Base-by-base conservation (phyloP, 2,888 invertebrate species). In the Drosophila niveifrons region DNA sequence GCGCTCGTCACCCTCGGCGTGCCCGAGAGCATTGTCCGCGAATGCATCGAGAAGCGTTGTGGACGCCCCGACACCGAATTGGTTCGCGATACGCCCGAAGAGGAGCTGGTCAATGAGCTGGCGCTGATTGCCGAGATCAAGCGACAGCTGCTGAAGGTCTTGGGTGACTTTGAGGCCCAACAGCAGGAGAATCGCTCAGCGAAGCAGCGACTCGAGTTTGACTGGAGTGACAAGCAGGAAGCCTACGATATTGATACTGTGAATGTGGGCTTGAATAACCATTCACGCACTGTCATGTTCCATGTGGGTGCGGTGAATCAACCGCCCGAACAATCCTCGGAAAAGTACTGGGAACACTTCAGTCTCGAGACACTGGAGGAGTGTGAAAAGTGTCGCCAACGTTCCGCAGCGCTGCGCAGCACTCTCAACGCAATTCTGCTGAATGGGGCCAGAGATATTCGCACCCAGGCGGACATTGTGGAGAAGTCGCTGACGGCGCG, bases 191-290 rank as follows among this genome's bases (percentile, higher is more conserved):
- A 97, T 88, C 96, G 96, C 87, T 95, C 96, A 13, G 95, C 96
- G 0, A 97, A 98, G 90, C 95, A 96, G 76, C 94, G 95, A 46
- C 93, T 98, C 66, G 98, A 98, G 92, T 96, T 95, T 88, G 98
- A 98, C 91, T 98, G 97, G 97, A 97, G 97, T 84, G 97, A 98
- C 90, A 98, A 98, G 93, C 94, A 94, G 65, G 95, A 96, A 90
- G 95, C 97, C 0, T 95, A 96, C 85, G 94, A 95, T 77, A 95
- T 96, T 3, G 98, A 98, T 82, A 92, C 95, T 0, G 92, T 92
- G 0, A 96, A 96, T 90, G 93, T 95, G 44, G 94, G 95, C 9
- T 93, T 98, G 6, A 95, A 94, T 68, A 95, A 96, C 52, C 94
- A 94, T 85, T 96, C 96, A 0, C 94, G 93, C 50, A 95, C 94